Base-by-base conservation (phyloP, 2,888 invertebrate genomes). In the Mythimna impura region DNA sequence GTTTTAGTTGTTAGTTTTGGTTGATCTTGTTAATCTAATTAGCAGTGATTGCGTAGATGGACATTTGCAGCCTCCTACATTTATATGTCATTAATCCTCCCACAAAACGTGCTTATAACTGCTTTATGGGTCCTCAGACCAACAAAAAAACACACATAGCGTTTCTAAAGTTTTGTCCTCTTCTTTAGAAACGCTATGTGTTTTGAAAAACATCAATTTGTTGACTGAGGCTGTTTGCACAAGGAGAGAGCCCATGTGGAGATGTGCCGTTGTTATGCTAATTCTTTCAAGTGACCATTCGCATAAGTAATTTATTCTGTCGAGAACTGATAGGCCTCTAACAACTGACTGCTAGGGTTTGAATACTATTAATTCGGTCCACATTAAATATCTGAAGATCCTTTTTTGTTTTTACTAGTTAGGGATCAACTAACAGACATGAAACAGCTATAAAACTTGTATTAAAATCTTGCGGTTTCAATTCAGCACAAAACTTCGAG, bases 191-290 rank as follows among this genome's bases (percentile, higher is more conserved):
- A 52, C 73, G n/a, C 43, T 36, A n/a, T 65, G 55, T 78, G 54
- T 60, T 72, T 40, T 65, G 65, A 9, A 14, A 25, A 64, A 54
- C 25, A 58, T 58, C 2, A 40, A 47, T 66, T 57, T 43, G 40
- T 55, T 66, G 50, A 60, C 30, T n/a, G 17, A 40, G 10, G 54
- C 30, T 10, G 8, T 61, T 30, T 64, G 63, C n/a, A 20, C 30
- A 67, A 55, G 66, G 58, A 66, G 54, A 58, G 52, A 36, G 52
- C 12, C 20, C 30, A 61, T 57, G 65, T 66, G 40, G 62, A 50
- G 34, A 64, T 55, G 30, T 60, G 60, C 71, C 58, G 81, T 81
- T 76, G 78, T 72, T 68, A 82, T 82, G 72, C 52, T 36, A 78
- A 81, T 71, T 76, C 22, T 52, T 40, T 75, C 30, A 67, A 72